A percentile compares a stretch with the other conserved stretches of the same genome.
Evolutionary conservation across 2,888 invertebrate species (phyloP).

Genomic region (Lucinisca nassula): DNA sequence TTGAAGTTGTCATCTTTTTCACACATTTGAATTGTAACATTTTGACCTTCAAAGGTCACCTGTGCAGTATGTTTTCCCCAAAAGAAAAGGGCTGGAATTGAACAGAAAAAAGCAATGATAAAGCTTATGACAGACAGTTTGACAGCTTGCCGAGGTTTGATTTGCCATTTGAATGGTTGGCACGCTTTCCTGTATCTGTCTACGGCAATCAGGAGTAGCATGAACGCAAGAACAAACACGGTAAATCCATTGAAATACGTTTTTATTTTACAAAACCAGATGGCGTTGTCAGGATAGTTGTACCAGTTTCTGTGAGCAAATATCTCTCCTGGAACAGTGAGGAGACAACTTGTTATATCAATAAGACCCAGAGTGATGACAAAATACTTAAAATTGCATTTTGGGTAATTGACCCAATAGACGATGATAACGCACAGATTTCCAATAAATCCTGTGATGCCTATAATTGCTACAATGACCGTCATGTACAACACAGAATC

Average conservation of each 20-base stretch:
- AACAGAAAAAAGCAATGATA: slow-evolving; percentile 10
- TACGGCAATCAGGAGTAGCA: slow-evolving; percentile 39
- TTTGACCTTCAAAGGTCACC: not conserved
- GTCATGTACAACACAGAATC: slow-evolving; percentile 32
- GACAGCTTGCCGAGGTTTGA: slow-evolving; percentile 25
- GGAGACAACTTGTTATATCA: slow-evolving; percentile 33
- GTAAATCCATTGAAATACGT: slow-evolving; percentile 54
- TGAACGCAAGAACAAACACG: slow-evolving; percentile 39
- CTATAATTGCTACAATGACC: slow-evolving; percentile 24
- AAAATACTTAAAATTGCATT: slow-evolving; percentile 48
- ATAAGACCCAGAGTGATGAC: slow-evolving; percentile 37
- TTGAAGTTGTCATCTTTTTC: slow-evolving; percentile 37
- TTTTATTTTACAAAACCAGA: slow-evolving; percentile 44
- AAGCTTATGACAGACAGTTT: slow-evolving; percentile 17
- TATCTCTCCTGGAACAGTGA: slow-evolving; percentile 38
- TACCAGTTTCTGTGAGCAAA: slow-evolving; percentile 39
- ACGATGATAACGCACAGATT: slow-evolving; percentile 32
- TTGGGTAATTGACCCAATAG: slow-evolving; percentile 23
- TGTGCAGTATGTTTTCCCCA: slow-evolving; percentile 47
- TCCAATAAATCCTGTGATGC: slow-evolving; percentile 34
- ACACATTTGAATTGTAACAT: slow-evolving; percentile 27
- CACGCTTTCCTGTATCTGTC: slow-evolving; percentile 44
- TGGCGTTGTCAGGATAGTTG: slow-evolving; percentile 18
- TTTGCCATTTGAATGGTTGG: slow-evolving; percentile 39
- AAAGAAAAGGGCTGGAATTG: slow-evolving; percentile 20